A percentile compares a stretch with the other conserved stretches of the same genome.
Evolutionary conservation across 2,888 invertebrate species (phyloP).

Genomic region (Stegana nigrithorax): DNA sequence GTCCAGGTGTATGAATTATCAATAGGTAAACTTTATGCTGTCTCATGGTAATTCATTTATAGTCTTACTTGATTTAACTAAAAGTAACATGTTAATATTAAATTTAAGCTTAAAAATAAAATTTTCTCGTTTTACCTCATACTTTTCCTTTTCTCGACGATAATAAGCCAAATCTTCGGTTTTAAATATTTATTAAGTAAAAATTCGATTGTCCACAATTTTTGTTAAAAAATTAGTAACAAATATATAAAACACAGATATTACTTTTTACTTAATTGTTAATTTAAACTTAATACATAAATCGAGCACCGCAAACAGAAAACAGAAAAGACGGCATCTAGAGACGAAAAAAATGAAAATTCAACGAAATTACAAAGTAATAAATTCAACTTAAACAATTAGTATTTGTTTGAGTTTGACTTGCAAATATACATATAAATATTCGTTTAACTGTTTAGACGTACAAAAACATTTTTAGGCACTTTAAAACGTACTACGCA

Average conservation of each 20-base stretch:
- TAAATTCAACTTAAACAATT: background rate
- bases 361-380: conserved; percentile 24
- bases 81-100: no score
- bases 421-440: no score
- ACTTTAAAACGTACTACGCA: background rate
- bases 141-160: background rate
- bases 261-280: conserved; percentile 50
- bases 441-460: no score
- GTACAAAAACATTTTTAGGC: background rate
- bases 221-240: conserved; percentile 49
- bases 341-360: conserved; percentile 38
- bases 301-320: conserved; percentile 54
- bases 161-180: no score
- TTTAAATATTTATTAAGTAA: background rate
- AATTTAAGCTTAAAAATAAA: no score
- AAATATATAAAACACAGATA: conserved; percentile 55
- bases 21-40: no score
- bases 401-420: background rate
- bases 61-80: no score
- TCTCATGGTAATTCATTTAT: no score
- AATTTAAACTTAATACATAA: conserved; percentile 50
- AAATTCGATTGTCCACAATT: conserved; percentile 22
- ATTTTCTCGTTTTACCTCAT: background rate
- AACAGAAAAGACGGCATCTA: conserved; percentile 19
- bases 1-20: no score